Base-by-base conservation (phyloP, 2,113 vertebrate genomes). In the Sturnus vulgaris region DNA sequence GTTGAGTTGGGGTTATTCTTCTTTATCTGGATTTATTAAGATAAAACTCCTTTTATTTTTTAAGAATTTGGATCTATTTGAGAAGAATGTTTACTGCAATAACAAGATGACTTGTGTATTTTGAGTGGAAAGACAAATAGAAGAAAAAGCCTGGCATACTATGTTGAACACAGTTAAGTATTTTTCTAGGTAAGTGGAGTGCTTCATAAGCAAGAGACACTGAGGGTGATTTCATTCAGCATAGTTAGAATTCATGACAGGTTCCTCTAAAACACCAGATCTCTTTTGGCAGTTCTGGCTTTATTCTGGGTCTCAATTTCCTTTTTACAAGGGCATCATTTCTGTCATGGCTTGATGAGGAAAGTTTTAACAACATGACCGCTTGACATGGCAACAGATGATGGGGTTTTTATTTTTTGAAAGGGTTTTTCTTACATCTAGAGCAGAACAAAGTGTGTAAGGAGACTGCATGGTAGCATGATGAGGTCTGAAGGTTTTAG, bases 181-280 rank as follows among this genome's bases (percentile, higher is more conserved):
- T 88, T 96, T 95, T 93, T n/a, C 53, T 66, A 65, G 46, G 39
- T 64, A 68, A 96, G 25, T 27, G 30, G 53, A 78, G 27, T 13
- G n/a, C 80, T 92, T 93, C 65, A 56, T 78, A 96, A 96, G 20
- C 12, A 64, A 61, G 55, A 68, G 20, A 76, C 21, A 15, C 65
- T 92, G 59, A 94, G 46, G 83, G 63, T 76, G 37, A 86, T 90
- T 96, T 91, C 47, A 61, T 87, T 93, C 84, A 93, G 61, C 75
- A 82, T 68, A 89, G 57, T 83, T 95, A 86, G 63, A 92, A 97
- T 97, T 96, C 78, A 40, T 92, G 82, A 83, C 71, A 93, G 71
- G 61, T 82, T 97, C 80, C 44, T 94, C 92, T 95, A 71, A 96
- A 96, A 94, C 28, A 81, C 52, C 49, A 76, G 49, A 63, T 91